Evolutionary conservation across 2,113 vertebrate species (phyloP).

Genomic region (Hypanus sabinus): DNA sequence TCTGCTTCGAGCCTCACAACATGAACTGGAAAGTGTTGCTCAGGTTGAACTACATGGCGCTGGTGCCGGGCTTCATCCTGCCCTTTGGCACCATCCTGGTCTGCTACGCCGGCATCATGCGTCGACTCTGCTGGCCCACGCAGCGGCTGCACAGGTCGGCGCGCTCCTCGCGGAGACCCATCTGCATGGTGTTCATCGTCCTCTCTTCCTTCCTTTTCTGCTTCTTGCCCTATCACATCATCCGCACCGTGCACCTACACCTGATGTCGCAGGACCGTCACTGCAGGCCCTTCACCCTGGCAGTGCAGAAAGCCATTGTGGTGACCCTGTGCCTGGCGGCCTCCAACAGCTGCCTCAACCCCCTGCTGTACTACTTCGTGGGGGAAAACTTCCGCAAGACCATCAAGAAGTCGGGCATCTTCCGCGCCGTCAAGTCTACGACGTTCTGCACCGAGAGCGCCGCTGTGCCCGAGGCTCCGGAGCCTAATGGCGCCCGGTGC

Average conservation of each 20-base stretch:
- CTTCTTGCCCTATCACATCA: conserved; percentile 59
- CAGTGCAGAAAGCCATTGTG: conserved; percentile 46
- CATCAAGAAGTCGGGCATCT: background rate
- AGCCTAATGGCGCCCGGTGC: no score
- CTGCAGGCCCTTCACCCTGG: conserved; percentile 18
- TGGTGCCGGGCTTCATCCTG: conserved; percentile 53
- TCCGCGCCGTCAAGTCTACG: background rate
- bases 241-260: conserved; percentile 52
- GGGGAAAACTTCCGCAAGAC: conserved; percentile 48
- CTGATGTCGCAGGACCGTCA: conserved; percentile 18
- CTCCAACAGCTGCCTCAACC: conserved; percentile 57
- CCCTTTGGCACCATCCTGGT: conserved; percentile 54
- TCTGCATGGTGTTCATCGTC: conserved; percentile 51
- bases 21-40: conserved; percentile 44
- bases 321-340: conserved; percentile 55
- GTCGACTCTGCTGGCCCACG: conserved; percentile 24
- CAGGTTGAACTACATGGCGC: conserved; percentile 51
- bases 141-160: accelerated
- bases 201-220: conserved; percentile 56
- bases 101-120: conserved; percentile 51
- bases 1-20: conserved; percentile 53
- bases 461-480: background rate
- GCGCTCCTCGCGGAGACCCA: conserved; percentile 23
- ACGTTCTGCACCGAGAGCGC: no score
- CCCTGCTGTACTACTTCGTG: conserved; percentile 59